Evolutionary conservation across 2,888 invertebrate genomes (phyloP).

Genomic region (Cataglyphis albicans): DNA sequence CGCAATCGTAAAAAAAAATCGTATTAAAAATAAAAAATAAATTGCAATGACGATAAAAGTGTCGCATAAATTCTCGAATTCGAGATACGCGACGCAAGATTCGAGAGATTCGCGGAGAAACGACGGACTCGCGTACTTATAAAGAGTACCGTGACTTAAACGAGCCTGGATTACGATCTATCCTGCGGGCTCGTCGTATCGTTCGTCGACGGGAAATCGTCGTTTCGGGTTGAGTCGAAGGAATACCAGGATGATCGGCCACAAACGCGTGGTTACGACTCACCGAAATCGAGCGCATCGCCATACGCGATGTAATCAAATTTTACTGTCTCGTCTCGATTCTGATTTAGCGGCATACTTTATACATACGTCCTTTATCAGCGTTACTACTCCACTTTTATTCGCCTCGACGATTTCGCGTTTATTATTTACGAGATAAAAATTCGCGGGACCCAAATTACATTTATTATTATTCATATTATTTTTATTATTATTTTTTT

Average conservation of each 20-base stretch:
- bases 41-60: not conserved
- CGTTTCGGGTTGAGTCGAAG: not conserved
- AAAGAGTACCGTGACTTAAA: slow-evolving; percentile 19
- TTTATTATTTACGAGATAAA: not conserved
- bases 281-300: slow-evolving; percentile 47
- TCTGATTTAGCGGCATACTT: slow-evolving; percentile 20
- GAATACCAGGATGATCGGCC: slow-evolving; percentile 31
- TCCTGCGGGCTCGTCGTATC: slow-evolving; percentile 19
- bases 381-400: slow-evolving; percentile 18
- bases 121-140: slow-evolving; percentile 12
- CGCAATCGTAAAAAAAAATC: not conserved
- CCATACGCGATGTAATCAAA: slow-evolving; percentile 60
- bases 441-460: not conserved
- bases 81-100: not conserved
- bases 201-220: slow-evolving; percentile 13
- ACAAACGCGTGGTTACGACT: slow-evolving; percentile 62
- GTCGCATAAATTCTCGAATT: not conserved
- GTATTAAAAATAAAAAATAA: not conserved
- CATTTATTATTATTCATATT: not conserved
- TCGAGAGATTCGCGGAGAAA: not conserved
- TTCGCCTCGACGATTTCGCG: not conserved
- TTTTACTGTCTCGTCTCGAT: slow-evolving; percentile 45
- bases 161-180: slow-evolving; percentile 48
- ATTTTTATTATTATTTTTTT: not conserved
- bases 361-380: not conserved